Percentiles rank a stretch among this genome's conserved stretches.
Evolutionary conservation across 2,888 invertebrate species (phyloP).

Genomic region (Acronicta leporina): DNA sequence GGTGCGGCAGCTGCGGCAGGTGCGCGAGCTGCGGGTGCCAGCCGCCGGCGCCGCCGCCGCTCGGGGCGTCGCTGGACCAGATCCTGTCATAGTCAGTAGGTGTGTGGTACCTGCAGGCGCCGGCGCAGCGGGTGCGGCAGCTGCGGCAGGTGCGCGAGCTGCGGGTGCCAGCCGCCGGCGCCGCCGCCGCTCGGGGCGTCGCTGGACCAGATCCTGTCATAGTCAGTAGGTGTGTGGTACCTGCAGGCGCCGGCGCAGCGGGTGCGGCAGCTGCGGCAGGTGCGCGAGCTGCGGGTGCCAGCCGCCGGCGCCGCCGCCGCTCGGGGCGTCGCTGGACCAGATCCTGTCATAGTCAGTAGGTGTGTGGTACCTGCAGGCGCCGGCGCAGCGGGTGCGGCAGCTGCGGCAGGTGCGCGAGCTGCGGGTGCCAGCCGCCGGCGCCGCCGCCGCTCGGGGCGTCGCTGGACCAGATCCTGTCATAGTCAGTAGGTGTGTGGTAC

Average conservation of each 20-base stretch:
- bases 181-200: no score
- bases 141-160: slow-evolving; percentile 90
- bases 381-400: slow-evolving; percentile 85
- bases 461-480: no score
- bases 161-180: slow-evolving; percentile 86
- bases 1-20: slow-evolving; percentile 89
- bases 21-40: slow-evolving; percentile 90
- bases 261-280: slow-evolving; percentile 89
- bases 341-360: no score
- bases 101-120: slow-evolving; percentile 67
- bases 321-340: no score
- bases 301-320: slow-evolving; percentile 62
- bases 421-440: slow-evolving; percentile 86
- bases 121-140: slow-evolving; percentile 85
- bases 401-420: slow-evolving; percentile 90
- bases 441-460: no score
- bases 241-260: slow-evolving; percentile 76
- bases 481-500: slow-evolving; percentile 47
- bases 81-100: no score
- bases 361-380: slow-evolving; percentile 67
- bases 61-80: slow-evolving; percentile 37
- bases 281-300: slow-evolving; percentile 90
- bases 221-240: slow-evolving; percentile 47
- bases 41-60: slow-evolving; percentile 62
- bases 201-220: no score